These are phyloP conservation scores for Gymnocheta viridis DNA, from an alignment of 2,888 invertebrate species.

Conservation along the genomic window DNA sequence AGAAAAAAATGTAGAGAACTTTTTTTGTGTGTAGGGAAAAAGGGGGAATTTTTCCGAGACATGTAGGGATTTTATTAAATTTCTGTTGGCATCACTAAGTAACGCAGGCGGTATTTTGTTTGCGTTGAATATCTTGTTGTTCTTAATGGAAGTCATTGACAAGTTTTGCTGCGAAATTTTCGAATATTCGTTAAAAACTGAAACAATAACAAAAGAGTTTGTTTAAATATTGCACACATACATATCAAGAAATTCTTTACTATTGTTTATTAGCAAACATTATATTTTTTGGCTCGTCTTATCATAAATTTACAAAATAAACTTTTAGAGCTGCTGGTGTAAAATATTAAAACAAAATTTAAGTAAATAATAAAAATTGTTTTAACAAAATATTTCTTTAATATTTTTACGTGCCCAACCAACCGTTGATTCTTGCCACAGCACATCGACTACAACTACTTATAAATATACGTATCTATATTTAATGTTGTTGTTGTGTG, in stretches of 20 bases:
- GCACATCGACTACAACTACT: background rate
- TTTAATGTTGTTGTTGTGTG: background rate
- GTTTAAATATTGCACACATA: too few species aligned
- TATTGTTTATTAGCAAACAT: background rate
- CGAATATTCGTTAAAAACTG: too few species aligned
- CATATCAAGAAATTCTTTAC: background rate
- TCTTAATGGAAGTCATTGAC: too few species aligned
- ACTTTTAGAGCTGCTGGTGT: background rate
- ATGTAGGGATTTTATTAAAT: too few species aligned
- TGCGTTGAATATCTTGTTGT: too few species aligned
- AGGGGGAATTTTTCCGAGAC: too few species aligned
- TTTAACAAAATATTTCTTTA: constrained; percentile 30
- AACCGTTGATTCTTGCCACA: background rate
- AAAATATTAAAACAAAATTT: background rate
- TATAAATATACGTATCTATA: background rate
- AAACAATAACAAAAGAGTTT: too few species aligned
- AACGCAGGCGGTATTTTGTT: too few species aligned
- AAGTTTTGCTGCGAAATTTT: too few species aligned
- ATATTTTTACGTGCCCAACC: constrained; percentile 22
- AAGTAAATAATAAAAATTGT: constrained; percentile 18
- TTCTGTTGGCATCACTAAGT: too few species aligned
- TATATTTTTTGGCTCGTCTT: background rate
- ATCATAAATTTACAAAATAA: background rate
- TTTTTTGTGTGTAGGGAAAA: too few species aligned
- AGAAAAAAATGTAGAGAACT: too few species aligned